Evolutionary conservation across 2,888 invertebrate genomes (phyloP).

Genomic region (Agonopterix heracliana): DNA sequence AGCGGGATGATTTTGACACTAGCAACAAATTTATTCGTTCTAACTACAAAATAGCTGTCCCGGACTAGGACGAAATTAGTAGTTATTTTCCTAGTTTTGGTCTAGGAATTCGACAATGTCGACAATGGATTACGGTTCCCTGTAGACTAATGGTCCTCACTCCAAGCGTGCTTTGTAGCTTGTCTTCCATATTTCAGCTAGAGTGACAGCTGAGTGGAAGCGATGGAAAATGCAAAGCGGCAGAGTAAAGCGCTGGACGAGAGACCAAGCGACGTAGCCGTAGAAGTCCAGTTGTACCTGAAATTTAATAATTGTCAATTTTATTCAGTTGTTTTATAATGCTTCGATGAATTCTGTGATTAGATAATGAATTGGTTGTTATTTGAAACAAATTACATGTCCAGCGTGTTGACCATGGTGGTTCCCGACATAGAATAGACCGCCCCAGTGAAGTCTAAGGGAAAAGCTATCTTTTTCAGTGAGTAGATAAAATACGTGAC

Average conservation of each 20-base stretch:
- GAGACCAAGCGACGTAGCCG: constrained; percentile 94
- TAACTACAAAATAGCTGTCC: constrained; percentile 67
- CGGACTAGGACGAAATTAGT: constrained; percentile 63
- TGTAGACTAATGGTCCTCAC: constrained; percentile 65
- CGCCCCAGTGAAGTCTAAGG: no score
- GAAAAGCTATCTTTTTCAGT: no score
- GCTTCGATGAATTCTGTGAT: background rate
- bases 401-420: no score
- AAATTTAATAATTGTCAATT: constrained; percentile 17
- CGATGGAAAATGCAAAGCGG: constrained; percentile 98
- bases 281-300: constrained; percentile 92
- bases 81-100: constrained; percentile 30
- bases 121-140: constrained; percentile 34
- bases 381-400: no score
- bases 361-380: background rate
- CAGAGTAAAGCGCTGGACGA: constrained; percentile 93
- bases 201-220: constrained; percentile 95
- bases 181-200: constrained; percentile 97
- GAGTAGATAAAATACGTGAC: no score
- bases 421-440: no score
- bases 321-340: background rate
- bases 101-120: constrained; percentile 29
- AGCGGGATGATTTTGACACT: constrained; percentile 52
- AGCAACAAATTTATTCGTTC: constrained; percentile 50
- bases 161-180: constrained; percentile 94